phyloP scores from a whole-genome alignment of 2,113 vertebrate species.

The Leptocoma aspasia region DNA sequence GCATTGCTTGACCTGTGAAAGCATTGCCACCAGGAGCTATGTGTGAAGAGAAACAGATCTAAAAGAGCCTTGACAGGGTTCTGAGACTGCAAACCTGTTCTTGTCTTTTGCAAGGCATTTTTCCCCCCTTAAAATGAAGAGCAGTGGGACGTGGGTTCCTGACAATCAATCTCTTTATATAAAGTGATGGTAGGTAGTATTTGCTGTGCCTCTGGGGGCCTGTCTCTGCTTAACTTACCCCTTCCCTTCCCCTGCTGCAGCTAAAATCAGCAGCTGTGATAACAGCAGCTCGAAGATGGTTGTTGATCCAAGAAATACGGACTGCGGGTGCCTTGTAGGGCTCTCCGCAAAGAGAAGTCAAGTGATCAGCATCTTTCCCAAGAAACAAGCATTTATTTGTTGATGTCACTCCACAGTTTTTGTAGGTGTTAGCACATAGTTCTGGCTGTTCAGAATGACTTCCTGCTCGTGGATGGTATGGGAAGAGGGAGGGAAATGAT shows the following conservation, averaged over 20 bases:
- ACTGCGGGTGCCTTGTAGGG: not conserved
- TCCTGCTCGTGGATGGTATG: rapidly evolving
- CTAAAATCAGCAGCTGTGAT: not conserved
- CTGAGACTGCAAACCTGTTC: not conserved
- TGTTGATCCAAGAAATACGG: not conserved
- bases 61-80: not conserved
- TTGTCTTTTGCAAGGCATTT: not conserved
- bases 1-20: not conserved
- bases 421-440: not conserved
- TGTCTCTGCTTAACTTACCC: not conserved
- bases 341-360: not conserved
- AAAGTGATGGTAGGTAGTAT: not conserved
- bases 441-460: not conserved
- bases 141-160: not conserved
- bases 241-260: not conserved
- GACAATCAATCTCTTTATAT: not conserved
- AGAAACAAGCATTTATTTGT: not conserved
- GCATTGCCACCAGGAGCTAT: not conserved
- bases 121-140: not conserved
- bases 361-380: not conserved
- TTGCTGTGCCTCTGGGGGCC: not conserved
- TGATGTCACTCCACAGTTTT: rapidly evolving
- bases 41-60: not conserved
- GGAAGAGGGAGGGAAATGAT: not conserved
- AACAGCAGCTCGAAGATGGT: not conserved